A percentile compares a stretch with the other conserved stretches of the same genome.
phyloP scores from a whole-genome alignment of 2,113 vertebrate species.

The Delphinapterus leucas region DNA sequence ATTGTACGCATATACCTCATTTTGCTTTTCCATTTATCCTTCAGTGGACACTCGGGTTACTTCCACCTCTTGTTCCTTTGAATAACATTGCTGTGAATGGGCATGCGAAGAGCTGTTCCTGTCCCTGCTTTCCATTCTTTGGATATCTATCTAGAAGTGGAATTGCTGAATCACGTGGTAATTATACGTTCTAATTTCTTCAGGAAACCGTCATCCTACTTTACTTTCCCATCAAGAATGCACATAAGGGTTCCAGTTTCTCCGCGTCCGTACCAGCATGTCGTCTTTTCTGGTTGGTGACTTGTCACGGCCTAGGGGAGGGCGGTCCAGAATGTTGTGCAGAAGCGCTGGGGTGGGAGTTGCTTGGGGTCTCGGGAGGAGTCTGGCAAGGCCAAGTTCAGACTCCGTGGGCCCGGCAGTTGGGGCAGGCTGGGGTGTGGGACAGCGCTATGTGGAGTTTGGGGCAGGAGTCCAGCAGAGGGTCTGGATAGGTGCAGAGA shows the following conservation, averaged over 20 bases:
- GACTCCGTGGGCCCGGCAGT: background rate
- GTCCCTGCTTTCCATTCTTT: background rate
- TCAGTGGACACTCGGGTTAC: fast-evolving
- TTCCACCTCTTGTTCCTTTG: background rate
- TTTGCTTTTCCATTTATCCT: fast-evolving
- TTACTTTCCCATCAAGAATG: background rate
- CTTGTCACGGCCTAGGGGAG: background rate
- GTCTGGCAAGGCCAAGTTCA: background rate
- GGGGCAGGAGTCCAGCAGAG: background rate
- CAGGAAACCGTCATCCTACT: fast-evolving
- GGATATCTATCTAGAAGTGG: background rate
- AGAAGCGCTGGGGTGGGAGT: background rate
- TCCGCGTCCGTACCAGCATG: background rate
- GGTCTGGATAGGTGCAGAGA: background rate
- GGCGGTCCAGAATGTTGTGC: too few species aligned
- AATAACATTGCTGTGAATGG: background rate
- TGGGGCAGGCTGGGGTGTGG: background rate
- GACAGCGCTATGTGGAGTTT: background rate
- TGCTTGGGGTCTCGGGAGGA: background rate
- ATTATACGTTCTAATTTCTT: background rate
- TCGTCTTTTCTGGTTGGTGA: background rate
- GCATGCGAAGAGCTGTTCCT: fast-evolving
- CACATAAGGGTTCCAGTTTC: background rate
- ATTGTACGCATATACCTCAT: fast-evolving
- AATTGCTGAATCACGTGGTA: background rate